These are phyloP conservation scores for Clupea harengus DNA, from an alignment of 2,113 vertebrate species.

Conservation along the genomic window DNA sequence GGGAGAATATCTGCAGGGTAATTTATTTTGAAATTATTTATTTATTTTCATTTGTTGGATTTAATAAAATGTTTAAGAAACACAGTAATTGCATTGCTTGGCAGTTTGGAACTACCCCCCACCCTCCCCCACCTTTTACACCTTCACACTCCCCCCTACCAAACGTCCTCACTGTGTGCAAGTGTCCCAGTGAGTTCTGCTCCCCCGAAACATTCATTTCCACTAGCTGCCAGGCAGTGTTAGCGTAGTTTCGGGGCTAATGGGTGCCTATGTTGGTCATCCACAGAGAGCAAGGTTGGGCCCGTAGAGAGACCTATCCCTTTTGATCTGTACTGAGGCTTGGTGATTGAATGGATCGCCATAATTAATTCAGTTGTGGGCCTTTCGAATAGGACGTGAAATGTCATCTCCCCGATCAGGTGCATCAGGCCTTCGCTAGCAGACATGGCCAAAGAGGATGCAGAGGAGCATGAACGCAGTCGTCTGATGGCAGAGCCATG, in stretches of 20 bases:
- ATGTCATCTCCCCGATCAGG: background rate
- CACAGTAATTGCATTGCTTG: slow-evolving; percentile 52
- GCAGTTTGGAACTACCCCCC: slow-evolving; percentile 34
- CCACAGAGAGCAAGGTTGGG: background rate
- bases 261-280: background rate
- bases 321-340: background rate
- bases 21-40: slow-evolving; percentile 13
- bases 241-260: background rate
- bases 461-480: slow-evolving; percentile 19
- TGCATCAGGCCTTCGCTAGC: background rate
- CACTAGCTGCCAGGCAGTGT: background rate
- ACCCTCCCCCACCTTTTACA: background rate
- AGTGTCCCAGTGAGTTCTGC: background rate
- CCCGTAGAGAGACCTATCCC: background rate
- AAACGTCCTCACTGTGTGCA: slow-evolving; percentile 33
- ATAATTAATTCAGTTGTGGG: background rate
- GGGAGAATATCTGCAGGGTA: slow-evolving; percentile 53
- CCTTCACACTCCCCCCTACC: background rate
- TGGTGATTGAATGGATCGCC: background rate
- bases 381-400: background rate
- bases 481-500: slow-evolving; percentile 22
- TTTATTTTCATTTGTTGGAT: slow-evolving; percentile 50
- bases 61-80: background rate
- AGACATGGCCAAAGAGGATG: background rate
- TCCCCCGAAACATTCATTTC: background rate